Evolutionary conservation across 2,888 invertebrate genomes (phyloP).

Genomic region (Callyntrura sp.): DNA sequence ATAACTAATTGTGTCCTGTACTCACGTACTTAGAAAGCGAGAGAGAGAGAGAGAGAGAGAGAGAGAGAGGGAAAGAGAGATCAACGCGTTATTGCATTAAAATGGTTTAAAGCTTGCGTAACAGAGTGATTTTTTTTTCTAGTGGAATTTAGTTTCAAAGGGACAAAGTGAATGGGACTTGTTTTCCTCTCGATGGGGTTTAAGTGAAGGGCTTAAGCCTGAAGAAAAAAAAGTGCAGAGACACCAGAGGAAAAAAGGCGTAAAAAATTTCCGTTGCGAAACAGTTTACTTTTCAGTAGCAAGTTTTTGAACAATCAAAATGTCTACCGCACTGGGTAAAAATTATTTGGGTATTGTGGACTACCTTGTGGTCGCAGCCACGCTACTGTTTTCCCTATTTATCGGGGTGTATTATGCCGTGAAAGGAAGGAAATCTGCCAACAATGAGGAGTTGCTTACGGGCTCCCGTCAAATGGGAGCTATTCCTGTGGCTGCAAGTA

Average conservation of each 20-base stretch:
- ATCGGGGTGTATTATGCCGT: conserved; percentile 80
- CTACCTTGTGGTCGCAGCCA: conserved; percentile 77
- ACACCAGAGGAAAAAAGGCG: not conserved
- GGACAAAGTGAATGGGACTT: not conserved
- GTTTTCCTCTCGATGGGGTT: not conserved
- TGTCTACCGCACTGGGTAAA: conserved; percentile 40
- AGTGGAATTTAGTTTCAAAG: not conserved
- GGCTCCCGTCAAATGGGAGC: conserved; percentile 81
- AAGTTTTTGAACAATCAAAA: conserved; percentile 17
- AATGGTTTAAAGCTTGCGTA: not conserved
- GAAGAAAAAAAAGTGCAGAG: too few species aligned
- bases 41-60: too few species aligned
- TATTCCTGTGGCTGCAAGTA: conserved; percentile 81
- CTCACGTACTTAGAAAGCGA: not conserved
- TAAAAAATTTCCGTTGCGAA: not conserved
- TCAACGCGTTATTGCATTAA: not conserved
- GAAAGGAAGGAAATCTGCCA: conserved; percentile 65
- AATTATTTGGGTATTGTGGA: conserved; percentile 81
- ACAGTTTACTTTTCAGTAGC: not conserved
- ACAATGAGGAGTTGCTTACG: conserved; percentile 81
- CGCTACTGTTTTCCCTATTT: conserved; percentile 76
- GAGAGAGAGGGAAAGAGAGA: too few species aligned
- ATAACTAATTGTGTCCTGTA: not conserved
- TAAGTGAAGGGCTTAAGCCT: not conserved
- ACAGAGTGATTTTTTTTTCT: not conserved